Evolutionary conservation across 2,888 invertebrate species (phyloP), one percentile per base, ranked within the genome.

Genomic region (Xanthorhoe designata): DNA sequence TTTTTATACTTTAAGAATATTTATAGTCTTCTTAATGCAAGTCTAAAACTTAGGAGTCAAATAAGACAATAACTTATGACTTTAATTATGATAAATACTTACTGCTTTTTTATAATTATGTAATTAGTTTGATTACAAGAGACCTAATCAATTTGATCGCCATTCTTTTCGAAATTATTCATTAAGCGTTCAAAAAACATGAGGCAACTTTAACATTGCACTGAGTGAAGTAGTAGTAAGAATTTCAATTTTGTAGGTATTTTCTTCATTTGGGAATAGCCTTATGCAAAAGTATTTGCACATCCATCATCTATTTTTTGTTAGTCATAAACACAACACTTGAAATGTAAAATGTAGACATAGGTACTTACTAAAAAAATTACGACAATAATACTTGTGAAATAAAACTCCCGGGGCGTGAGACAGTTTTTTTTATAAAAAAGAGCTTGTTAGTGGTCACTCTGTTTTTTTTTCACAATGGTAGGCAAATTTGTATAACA

Each of bases 401-500:
- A 63, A 57, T 68, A 69, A 76, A 70, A 75, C 76, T 74, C 69
- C 60, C 56, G 15, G 77, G 87, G 85, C 84, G 85, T 87, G 86
- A 83, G 82, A 85, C 47, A 54, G 19, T 61, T 70, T 66, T 76
- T 74, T 61, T 76, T 78, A 78, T n/a, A 73, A 69, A 76, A 75
- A 77, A 77, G 73, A 70, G 76, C 87, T 86, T 81, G 87, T 88
- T 89, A 88, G 86, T 77, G 88, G 87, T 85, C 87, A 88, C 71
- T 80, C 63, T 57, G 69, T 74, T 77, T 70, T 76, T 75, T 76
- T 13, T 7, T 55, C 76, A 85, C 81, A 84, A 86, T 78, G 78
- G 57, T 71, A 73, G 62, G 80, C 75, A 84, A 87, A 87, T 88
- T 88, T 88, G 86, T 83, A 79, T 70, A 82, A 74, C 77, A 81